phyloP scores from a whole-genome alignment of 2,888 invertebrate genomes.

The Athrips mouffetella region DNA sequence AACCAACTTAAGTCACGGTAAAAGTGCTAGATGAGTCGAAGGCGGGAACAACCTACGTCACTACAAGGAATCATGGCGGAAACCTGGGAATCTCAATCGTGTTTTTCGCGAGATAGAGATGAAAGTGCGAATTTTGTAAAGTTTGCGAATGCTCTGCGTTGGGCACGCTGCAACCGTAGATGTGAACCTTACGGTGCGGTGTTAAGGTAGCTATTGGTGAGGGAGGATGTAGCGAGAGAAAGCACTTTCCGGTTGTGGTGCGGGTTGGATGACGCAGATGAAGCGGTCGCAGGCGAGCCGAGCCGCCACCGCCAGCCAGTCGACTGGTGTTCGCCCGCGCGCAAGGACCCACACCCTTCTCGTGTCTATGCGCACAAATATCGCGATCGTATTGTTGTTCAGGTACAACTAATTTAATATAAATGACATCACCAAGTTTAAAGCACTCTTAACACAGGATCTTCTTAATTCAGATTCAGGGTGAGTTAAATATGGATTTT shows the following conservation, averaged over 20 bases:
- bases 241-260: conserved; percentile 71
- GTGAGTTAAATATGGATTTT: conserved; percentile 28
- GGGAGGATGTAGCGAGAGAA: conserved; percentile 52
- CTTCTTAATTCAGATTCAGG: conserved; percentile 22
- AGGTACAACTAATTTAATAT: conserved; percentile 26
- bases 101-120: conserved; percentile 38
- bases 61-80: conserved; percentile 27
- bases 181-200: conserved; percentile 42
- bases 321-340: conserved; percentile 51
- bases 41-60: conserved; percentile 58
- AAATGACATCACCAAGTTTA: conserved; percentile 46
- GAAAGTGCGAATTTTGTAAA: conserved; percentile 33
- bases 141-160: neutral
- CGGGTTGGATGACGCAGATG: conserved; percentile 71
- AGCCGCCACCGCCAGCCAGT: conserved; percentile 48
- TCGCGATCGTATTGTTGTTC: conserved; percentile 40
- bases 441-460: conserved; percentile 29
- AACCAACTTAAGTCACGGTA: conserved; percentile 65
- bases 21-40: conserved; percentile 61
- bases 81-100: conserved; percentile 39
- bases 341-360: conserved; percentile 42
- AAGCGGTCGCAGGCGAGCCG: conserved; percentile 42
- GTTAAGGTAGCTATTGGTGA: conserved; percentile 47
- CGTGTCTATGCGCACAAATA: conserved; percentile 21
- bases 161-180: neutral